Base-by-base conservation (phyloP, 1,140 invertebrate species). In the Drosophila sproati region DNA sequence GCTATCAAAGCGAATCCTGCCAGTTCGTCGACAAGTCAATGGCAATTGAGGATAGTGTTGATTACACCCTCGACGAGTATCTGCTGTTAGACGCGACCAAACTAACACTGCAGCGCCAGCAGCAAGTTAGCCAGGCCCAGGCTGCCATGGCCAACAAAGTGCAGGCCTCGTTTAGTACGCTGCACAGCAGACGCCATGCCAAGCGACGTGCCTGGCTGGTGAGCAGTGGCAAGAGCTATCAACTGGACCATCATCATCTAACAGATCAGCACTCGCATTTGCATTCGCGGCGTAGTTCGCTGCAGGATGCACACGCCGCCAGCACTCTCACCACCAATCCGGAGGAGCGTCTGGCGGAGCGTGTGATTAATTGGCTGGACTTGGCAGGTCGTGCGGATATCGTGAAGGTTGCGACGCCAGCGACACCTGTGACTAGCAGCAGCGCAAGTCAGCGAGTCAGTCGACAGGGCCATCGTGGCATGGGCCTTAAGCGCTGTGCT, bases 341-440 rank as follows among this genome's bases (percentile, higher is more conserved):
- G 2, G 91, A 92, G 48, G 91, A 92, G 45, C 83, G 83, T 34
- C 59, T 92, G 34, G 91, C 91, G 0, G 91, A 92, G 35, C 88
- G 91, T 51, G 91, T 92, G 2, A 85, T 92, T 2, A 87, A 92
- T 45, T 92, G 91, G 91, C 47, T 92, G 41, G 91, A 92, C 51
- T 57, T 92, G 64, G 91, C 91, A 0, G 91, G 91, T 0, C 77
- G 91, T 2, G 71, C 74, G 29, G 80, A 85, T 12, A 91, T 87
- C 4, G 66, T 88, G 0, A 85, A 85, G 61, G 51, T 41, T 0
- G 45, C 68, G 5, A 47, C 55, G 4, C 28, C 60, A 2, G 2
- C 50, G 28, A n/a, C 39, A 43, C 39, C 74, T 1, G 31, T 35
- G 0, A 70, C 45, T 5, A 72, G 70, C 52, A 75, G 51, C 51